Evolutionary conservation across 2,113 vertebrate genomes (phyloP).

Genomic region (Gallinago jamesoni): DNA sequence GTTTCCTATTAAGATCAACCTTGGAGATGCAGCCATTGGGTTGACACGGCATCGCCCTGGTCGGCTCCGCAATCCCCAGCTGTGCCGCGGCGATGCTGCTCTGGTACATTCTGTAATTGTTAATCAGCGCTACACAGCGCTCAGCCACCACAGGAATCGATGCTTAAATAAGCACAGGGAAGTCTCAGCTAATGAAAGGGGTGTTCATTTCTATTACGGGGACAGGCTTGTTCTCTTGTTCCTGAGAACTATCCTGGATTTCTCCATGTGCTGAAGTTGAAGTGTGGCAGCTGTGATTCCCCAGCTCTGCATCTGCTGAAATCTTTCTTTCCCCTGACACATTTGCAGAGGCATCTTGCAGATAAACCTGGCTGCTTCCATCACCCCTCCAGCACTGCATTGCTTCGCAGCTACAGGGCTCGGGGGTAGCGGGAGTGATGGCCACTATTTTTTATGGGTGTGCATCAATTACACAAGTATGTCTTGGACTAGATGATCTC

Average conservation of each 20-base stretch:
- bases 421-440: not conserved
- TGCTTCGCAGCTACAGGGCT: not conserved
- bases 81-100: not conserved
- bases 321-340: not conserved
- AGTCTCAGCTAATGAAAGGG: not conserved
- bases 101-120: slow-evolving; percentile 24
- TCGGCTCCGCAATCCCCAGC: not conserved
- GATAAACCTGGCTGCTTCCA: not conserved
- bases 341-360: not conserved
- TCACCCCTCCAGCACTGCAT: not conserved
- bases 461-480: not conserved
- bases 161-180: not conserved
- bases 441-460: not conserved
- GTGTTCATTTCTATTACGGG: slow-evolving; percentile 7
- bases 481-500: no score
- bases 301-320: not conserved
- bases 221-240: not conserved
- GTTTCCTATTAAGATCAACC: not conserved
- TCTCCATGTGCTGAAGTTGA: not conserved
- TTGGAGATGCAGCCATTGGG: not conserved
- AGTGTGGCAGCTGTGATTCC: not conserved
- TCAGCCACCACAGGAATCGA: not conserved
- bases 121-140: not conserved
- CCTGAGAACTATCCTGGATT: not conserved
- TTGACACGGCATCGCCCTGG: accelerated